A percentile compares a stretch with the other conserved stretches of the same genome.
Conservation (phyloP, 2,113 vertebrate species). For the Sarotherodon lohbergeri region DNA sequence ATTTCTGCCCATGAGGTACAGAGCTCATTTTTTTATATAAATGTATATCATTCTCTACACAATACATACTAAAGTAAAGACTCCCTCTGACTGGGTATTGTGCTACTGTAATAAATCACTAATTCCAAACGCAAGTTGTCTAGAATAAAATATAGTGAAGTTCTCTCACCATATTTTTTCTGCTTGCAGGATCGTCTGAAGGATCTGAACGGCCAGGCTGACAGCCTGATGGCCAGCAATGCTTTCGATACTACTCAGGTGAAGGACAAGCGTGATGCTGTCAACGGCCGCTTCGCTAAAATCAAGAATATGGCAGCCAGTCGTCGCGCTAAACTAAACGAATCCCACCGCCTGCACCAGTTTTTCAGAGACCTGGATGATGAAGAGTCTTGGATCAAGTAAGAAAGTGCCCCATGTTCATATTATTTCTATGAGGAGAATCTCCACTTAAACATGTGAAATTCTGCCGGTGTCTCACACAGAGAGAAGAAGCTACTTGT, state of each 20-base stretch:
- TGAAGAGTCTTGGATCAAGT: constrained; percentile 99
- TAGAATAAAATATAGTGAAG: neutral
- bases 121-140: neutral
- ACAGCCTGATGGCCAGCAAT: constrained; percentile 93
- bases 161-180: neutral
- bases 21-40: neutral
- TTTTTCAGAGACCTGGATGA: constrained; percentile 99
- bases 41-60: neutral
- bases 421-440: neutral
- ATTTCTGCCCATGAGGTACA: constrained; percentile 97
- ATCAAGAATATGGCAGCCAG: constrained; percentile 90
- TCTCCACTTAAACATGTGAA: neutral
- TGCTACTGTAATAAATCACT: neutral
- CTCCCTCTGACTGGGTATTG: neutral
- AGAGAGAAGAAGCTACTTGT: constrained; percentile 97
- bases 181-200: constrained; percentile 87
- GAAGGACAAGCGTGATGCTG: constrained; percentile 89
- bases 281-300: constrained; percentile 88
- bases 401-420: constrained; percentile 9
- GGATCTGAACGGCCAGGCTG: constrained; percentile 95
- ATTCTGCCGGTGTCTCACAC: neutral
- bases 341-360: constrained; percentile 96
- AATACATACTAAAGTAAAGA: neutral
- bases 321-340: constrained; percentile 85
- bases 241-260: constrained; percentile 95